These are phyloP conservation scores for Leucoraja erinaceus DNA, from an alignment of 2,113 vertebrate species.

Conservation along the genomic window DNA sequence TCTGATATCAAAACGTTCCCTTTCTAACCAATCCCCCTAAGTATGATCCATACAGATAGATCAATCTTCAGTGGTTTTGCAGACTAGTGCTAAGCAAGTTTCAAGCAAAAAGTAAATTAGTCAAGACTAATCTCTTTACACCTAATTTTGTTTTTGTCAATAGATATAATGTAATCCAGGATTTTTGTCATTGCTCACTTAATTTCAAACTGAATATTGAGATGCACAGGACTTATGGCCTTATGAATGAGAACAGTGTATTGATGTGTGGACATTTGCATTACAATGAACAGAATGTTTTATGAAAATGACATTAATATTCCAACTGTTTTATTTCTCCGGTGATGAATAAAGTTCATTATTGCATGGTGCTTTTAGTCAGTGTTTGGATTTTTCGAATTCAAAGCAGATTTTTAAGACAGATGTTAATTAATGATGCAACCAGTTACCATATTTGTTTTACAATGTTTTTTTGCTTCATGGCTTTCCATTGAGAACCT, in stretches of 20 bases:
- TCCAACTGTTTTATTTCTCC: background rate
- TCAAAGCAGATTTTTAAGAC: conserved; percentile 5
- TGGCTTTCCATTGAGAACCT: too few species aligned
- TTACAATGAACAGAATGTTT: conserved; percentile 13
- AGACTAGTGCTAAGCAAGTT: background rate
- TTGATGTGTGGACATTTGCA: background rate
- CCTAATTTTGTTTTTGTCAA: conserved; percentile 2
- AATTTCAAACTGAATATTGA: background rate
- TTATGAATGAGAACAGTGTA: background rate
- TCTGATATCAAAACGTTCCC: background rate
- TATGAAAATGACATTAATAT: background rate
- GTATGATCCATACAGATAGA: background rate
- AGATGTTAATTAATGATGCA: conserved; percentile 33
- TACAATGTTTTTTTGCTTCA: background rate
- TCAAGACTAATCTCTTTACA: background rate
- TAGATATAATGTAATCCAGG: background rate
- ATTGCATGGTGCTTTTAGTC: conserved; percentile 11
- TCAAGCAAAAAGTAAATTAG: background rate
- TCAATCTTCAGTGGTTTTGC: background rate
- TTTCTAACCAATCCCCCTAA: background rate
- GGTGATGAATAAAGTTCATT: conserved; percentile 28
- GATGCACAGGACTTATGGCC: background rate
- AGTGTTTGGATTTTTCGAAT: background rate
- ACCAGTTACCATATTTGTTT: background rate
- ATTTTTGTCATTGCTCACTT: conserved; percentile 12